Base-by-base conservation (phyloP, 2,113 vertebrate genomes). In the Plecotus auritus region DNA sequence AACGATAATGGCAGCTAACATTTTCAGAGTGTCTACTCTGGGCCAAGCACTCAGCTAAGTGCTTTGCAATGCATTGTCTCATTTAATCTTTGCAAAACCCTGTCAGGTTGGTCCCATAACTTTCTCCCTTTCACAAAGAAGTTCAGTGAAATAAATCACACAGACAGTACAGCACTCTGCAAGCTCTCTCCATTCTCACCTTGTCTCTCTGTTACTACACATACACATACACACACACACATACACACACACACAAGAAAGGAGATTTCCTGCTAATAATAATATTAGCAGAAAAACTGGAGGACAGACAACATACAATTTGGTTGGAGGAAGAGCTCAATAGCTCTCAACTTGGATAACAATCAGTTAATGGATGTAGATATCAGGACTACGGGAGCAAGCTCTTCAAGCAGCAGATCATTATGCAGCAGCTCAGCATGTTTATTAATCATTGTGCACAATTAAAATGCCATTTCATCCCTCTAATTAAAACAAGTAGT, bases 401-500 rank as follows among this genome's bases (percentile, higher is more conserved):
- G 78, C 96, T 97, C 96, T 84, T 96, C 94, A 94, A 88, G 85
- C 95, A 88, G 93, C 88, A 93, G 92, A 92, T 97, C 92, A 97
- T 96, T 97, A 97, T 97, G 92, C 97, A 85, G 96, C 80, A 97
- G 93, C 97, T 91, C 96, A 95, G 96, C 94, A 78, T 98, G 97
- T 98, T 98, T 97, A 98, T 98, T 98, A 98, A 98, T 97, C 97
- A 97, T 97, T 96, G 96, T 74, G 84, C 97, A 98, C 97, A 98
- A 98, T 98, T 98, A 98, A 98, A 98, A 98, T 97, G 97, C 97
- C 97, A 98, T 98, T 98, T 98, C 96, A 97, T 97, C 97, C 97
- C 94, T 97, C 97, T 98, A 98, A 98, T 98, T 98, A 98, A 98
- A 98, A 97, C 97, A 97, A 98, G 97, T 97, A 96, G 96, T 94